Evolutionary conservation across 2,888 invertebrate genomes (phyloP).

Genomic region (Lymantria monacha): DNA sequence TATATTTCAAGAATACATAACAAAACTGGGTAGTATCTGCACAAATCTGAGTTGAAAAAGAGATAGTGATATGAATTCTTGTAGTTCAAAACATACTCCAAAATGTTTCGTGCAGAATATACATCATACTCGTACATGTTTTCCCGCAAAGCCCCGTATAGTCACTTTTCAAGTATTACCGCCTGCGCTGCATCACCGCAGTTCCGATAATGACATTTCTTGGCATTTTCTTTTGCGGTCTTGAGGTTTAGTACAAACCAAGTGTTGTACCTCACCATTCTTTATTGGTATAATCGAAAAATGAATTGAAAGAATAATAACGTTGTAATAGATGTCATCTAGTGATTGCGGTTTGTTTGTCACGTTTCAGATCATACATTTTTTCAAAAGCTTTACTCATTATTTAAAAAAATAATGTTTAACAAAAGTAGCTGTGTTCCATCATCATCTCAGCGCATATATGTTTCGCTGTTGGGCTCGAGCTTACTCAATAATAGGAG

Average conservation of each 20-base stretch:
- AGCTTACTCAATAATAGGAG: no score
- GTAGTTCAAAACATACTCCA: no score
- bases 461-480: no score
- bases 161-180: slow-evolving; percentile 12
- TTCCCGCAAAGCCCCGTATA: slow-evolving; percentile 24
- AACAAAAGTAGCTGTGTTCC: no score
- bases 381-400: no score
- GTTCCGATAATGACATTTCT: slow-evolving; percentile 45
- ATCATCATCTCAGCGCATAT: no score
- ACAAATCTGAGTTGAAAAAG: no score
- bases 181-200: slow-evolving; percentile 26
- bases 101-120: no score
- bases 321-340: neutral
- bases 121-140: neutral
- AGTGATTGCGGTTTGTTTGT: neutral
- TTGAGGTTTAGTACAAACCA: slow-evolving; percentile 27
- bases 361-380: neutral
- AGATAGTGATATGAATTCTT: no score
- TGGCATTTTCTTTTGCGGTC: slow-evolving; percentile 50
- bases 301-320: neutral
- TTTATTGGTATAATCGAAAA: neutral
- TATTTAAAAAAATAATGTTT: no score
- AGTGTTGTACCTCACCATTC: neutral
- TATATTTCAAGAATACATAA: no score
- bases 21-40: no score